These are phyloP conservation scores for Cisticola juncidis DNA, from an alignment of 2,113 vertebrate species.

Conservation along the genomic window DNA sequence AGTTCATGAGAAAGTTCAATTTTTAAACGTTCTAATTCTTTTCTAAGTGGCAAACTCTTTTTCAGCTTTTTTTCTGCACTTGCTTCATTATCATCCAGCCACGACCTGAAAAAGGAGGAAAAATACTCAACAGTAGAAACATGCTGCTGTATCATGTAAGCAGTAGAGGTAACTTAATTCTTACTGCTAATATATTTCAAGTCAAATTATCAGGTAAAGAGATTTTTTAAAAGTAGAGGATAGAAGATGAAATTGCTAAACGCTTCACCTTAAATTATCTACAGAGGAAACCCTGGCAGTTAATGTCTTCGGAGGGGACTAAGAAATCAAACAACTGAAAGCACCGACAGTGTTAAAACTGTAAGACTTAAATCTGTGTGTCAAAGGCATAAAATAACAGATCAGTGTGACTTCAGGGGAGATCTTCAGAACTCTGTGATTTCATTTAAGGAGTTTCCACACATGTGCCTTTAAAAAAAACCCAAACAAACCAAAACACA, in stretches of 20 bases:
- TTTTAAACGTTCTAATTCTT: constrained; percentile 87
- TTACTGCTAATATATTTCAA: not conserved
- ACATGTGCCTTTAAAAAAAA: not conserved
- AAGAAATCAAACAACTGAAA: not conserved
- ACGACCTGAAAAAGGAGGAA: constrained; percentile 76
- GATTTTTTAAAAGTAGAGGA: not conserved
- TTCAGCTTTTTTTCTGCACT: constrained; percentile 82
- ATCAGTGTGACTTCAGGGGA: not conserved
- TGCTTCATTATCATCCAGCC: constrained; percentile 85
- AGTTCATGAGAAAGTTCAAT: constrained; percentile 81
- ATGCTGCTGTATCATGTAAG: not conserved
- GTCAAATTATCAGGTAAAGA: not conserved
- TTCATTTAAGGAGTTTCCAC: not conserved
- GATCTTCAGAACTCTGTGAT: not conserved
- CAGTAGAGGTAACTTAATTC: not conserved
- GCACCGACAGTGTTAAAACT: not conserved
- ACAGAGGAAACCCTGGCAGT: not conserved
- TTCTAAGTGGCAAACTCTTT: constrained; percentile 85
- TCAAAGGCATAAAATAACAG: not conserved
- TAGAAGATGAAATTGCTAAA: not conserved
- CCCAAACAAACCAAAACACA: not conserved
- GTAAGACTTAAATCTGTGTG: not conserved
- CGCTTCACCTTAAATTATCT: not conserved
- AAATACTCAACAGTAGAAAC: not conserved
- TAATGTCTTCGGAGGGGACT: not conserved